Base-by-base conservation (phyloP, 2,113 vertebrate species). In the Myxocyprinus asiaticus region DNA sequence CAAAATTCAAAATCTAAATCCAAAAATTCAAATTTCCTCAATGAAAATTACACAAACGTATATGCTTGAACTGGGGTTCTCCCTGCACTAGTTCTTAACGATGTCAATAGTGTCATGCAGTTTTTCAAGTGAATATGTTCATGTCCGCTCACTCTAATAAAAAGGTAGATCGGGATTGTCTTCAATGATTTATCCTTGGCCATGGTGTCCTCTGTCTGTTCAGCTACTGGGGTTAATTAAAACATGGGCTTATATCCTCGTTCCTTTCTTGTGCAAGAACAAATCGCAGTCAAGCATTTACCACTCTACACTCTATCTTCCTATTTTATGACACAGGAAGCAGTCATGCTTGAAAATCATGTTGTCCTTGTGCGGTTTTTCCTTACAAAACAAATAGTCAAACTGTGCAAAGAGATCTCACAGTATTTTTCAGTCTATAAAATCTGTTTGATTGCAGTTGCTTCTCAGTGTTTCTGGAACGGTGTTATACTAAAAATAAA, bases 221-320 rank as follows among this genome's bases (percentile, higher is more conserved):
- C 67, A 7, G 77, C 81, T 80, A 33, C 15, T 86, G 87, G 88
- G 90, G 78, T 88, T 89, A 89, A 92, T 91, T 91, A 91, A 91
- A 88, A 83, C 78, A 70, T 2, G 73, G 72, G 53, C 80, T 86
- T 81, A 81, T 84, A 83, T 87, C 22, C 22, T 33, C 22, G 3
- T 33, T 33, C 22, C 22, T 33, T 79, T 62, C 70, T 78, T 44
- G 22, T 85, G 84, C 86, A 84, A 82, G 48, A 82, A 85, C 87
- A 90, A 91, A 91, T 92, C 88, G 86, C 86, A 72, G 78, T 51
- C 14, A 67, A 45, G 56, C 83, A 84, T 90, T 87, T 83, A 84
- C 44, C 77, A 70, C 14, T 77, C 81, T 80, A 81, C 88, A 88
- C 84, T 85, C 85, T 87, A 44, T 56, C n/a, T 67, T 67, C 5